Percentiles rank a stretch among this genome's conserved stretches.
Conservation (phyloP, 1,140 invertebrate genomes). For the Venustaconcha ellipsiformis region DNA sequence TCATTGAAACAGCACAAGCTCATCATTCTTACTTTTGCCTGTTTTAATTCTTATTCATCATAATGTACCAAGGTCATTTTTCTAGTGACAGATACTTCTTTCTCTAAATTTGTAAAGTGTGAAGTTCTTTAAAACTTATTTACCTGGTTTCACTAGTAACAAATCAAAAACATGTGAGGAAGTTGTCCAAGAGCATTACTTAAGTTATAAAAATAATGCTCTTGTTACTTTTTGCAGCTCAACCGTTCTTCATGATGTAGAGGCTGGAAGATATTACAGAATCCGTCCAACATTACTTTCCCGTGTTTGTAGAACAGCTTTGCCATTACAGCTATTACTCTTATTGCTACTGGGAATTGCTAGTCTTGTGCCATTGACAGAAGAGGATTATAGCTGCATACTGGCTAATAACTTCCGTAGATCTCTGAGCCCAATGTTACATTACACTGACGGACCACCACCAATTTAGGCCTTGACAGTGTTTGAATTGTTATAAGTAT, state of each 20-base stretch:
- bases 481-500: no score
- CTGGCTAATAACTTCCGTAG: slow-evolving; percentile 82
- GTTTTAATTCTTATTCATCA: no score
- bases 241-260: slow-evolving; percentile 35
- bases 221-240: slow-evolving; percentile 31
- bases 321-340: slow-evolving; percentile 92
- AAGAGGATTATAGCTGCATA: slow-evolving; percentile 87
- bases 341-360: slow-evolving; percentile 89
- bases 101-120: no score
- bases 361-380: slow-evolving; percentile 85
- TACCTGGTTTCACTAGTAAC: no score
- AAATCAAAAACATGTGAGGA: no score
- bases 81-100: no score
- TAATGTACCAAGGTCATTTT: no score
- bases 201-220: neutral
- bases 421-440: slow-evolving; percentile 86
- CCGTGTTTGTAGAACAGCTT: slow-evolving; percentile 87
- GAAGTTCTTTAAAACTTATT: no score
- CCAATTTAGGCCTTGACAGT: slow-evolving; percentile 69
- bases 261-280: neutral
- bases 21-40: no score
- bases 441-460: slow-evolving; percentile 89
- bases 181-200: no score
- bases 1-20: no score
- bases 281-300: slow-evolving; percentile 82